Evolutionary conservation across 2,797 vertebrate genomes (phyloP), one percentile per base, ranked within the genome.

Genomic region (Epinephelus coioides): DNA sequence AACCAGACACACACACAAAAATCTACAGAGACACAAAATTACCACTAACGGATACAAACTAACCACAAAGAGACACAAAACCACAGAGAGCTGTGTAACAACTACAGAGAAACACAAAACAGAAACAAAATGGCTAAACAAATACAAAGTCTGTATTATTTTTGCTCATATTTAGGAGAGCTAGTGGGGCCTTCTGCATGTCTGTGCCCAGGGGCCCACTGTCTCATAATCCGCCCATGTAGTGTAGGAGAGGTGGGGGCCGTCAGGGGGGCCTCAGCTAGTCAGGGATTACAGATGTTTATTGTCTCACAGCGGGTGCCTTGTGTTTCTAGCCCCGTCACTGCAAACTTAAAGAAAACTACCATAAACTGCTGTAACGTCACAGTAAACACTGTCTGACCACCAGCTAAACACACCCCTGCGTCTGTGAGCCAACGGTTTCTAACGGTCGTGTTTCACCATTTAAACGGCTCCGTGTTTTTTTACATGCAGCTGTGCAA

Each of bases 311-410:
- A 46, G 9, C n/a, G 7, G 14, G 7, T 40, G 38, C 6, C 30
- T 6, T 12, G 23, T 21, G 14, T 60, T 43, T 69, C 23, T 19
- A 21, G 34, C 59, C 3, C 7, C 7, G 25, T 6, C 21, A 2
- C 68, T 67, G 38, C 6, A 19, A 40, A 27, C n/a, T 14, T 8
- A 3, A 2, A 17, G 0, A 40, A 13, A 13, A 7, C 53, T 0
- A 43, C 11, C 3, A 23, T 2, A 10, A 43, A 23, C 18, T 5
- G n/a, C 2, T 2, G 1, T 11, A 4, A 46, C 0, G 5, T 25
- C 14, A 6, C 6, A 2, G 1, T 38, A n/a, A 46, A 46, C 11
- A 15, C 47, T 10, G 9, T 1, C 25, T 54, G 23, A 6, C n/a
- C 0, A 47, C 25, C 13, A 19, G 17, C 46, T 2, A 1, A 55